A percentile compares a stretch with the other conserved stretches of the same genome.
Evolutionary conservation across 2,888 invertebrate species (phyloP).

Genomic region (Thereva nobilitata): DNA sequence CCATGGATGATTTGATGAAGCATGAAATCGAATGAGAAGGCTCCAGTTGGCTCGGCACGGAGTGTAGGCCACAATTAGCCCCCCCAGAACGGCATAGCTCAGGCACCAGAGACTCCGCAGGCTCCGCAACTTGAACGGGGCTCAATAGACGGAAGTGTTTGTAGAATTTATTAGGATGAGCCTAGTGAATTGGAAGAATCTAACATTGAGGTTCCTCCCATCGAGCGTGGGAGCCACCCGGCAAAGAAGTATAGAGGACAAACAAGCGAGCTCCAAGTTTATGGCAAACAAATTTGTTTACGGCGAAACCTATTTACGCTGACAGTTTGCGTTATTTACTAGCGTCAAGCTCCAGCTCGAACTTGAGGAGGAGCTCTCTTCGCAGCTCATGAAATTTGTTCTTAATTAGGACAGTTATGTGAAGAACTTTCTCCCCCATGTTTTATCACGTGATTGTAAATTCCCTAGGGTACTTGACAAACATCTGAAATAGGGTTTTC

Average conservation of each 20-base stretch:
- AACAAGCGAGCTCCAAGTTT: constrained; percentile 9
- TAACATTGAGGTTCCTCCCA: constrained; percentile 6
- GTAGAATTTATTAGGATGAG: constrained; percentile 29
- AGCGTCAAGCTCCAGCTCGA: constrained; percentile 4
- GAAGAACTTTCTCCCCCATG: no score
- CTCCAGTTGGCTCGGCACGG: constrained; percentile 17
- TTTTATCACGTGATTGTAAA: no score
- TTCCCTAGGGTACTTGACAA: no score
- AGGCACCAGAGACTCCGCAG: background rate
- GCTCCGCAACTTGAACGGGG: constrained; percentile 7
- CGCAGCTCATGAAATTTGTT: no score
- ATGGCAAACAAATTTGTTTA: constrained; percentile 34
- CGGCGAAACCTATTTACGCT: constrained; percentile 19
- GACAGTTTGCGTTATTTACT: constrained; percentile 27
- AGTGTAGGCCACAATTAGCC: constrained; percentile 31
- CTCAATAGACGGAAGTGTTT: constrained; percentile 12
- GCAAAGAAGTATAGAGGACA: constrained; percentile 1
- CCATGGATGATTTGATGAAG: constrained; percentile 7
- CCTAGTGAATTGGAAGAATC: constrained; percentile 28
- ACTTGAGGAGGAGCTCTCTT: background rate
- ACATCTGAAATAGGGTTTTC: no score
- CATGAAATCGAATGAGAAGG: constrained; percentile 22
- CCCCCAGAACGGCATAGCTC: no score
- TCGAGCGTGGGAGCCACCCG: constrained; percentile 23
- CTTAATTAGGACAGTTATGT: no score